These are phyloP conservation scores for Brachystomella parvula DNA, from an alignment of 1,140 invertebrate genomes.

Conservation along the genomic window DNA sequence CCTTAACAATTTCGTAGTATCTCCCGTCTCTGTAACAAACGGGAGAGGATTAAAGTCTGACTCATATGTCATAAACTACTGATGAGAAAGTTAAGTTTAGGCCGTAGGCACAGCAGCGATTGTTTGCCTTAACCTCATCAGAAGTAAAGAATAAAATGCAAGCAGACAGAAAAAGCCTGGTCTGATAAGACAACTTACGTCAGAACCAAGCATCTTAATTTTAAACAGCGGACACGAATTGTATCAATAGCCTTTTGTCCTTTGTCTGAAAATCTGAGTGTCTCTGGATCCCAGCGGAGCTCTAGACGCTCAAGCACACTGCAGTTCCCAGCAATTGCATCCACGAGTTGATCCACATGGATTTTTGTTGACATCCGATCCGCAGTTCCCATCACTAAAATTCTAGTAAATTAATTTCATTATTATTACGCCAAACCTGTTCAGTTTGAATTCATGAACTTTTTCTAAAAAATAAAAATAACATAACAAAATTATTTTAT, in stretches of 20 bases:
- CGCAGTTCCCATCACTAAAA: slow-evolving; percentile 92
- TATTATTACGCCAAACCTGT: no score
- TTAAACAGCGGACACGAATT: slow-evolving; percentile 76
- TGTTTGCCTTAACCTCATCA: not conserved
- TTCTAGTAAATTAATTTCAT: no score
- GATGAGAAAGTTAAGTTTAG: not conserved
- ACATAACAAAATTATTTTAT: no score
- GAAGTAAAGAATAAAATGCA: not conserved
- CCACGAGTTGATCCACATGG: slow-evolving; percentile 94
- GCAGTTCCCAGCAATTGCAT: slow-evolving; percentile 91
- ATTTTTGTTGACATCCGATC: slow-evolving; percentile 93
- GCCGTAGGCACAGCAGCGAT: no score
- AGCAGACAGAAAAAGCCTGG: not conserved
- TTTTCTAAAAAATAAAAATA: no score
- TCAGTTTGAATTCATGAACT: not conserved
- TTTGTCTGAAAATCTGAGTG: slow-evolving; percentile 96
- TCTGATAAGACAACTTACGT: slow-evolving; percentile 52
- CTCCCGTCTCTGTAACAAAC: slow-evolving; percentile 84
- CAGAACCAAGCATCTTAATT: slow-evolving; percentile 70
- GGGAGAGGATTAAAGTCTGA: slow-evolving; percentile 32
- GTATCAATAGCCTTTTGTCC: slow-evolving; percentile 94
- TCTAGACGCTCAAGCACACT: slow-evolving; percentile 81
- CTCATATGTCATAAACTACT: no score
- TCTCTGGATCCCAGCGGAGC: slow-evolving; percentile 95
- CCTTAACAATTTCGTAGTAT: slow-evolving; percentile 98